Base-by-base conservation (phyloP, 2,888 invertebrate genomes). In the Noctua janthina region DNA sequence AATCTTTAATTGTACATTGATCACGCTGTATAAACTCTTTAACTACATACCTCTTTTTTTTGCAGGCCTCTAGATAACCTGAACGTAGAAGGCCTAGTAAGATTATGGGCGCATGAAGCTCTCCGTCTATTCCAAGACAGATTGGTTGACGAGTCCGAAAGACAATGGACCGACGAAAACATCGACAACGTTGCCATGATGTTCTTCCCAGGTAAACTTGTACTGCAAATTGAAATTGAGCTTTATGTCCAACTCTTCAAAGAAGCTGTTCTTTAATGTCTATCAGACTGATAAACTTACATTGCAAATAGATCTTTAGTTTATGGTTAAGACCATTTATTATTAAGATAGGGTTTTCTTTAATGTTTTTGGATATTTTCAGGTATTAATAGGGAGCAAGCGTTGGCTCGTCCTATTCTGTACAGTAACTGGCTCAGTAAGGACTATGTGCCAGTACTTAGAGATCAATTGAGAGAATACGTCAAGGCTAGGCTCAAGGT, bases 61-160 rank as follows among this genome's bases (percentile, higher is more conserved):
- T 73, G 7, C 90, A 98, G 99, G 84, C 99, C 99, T 0, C 96
- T 99, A 72, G 99, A 99, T 93, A 98, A 98, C 84, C 96, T 99
- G 20, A 97, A 98, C 0, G 98, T 99, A 0, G 99, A 99, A 96
- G 99, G 99, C 11, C 97, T 99, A 78, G 99, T 99, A 2, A 97
- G 99, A n/a, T 97, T 99, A 43, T 99, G 99, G 99, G 99, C 99
- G 0, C 99, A 99, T 94, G 99, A 99, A 97, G 99, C 99, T 0
- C 97, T 99, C 10, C 98, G 99, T 70, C 97, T 99, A 51, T 99
- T 99, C 98, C 99, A 99, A 92, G 99, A 99, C 94, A 98, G 99
- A 93, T 97, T 99, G 88, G 99, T 99, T 1, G 99, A 99, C 81
- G 99, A 99, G 87, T 97, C 98, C 0, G 99, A 99, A 95, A 98